Conservation (phyloP, 2,113 vertebrate species). For the Perca fluviatilis region DNA sequence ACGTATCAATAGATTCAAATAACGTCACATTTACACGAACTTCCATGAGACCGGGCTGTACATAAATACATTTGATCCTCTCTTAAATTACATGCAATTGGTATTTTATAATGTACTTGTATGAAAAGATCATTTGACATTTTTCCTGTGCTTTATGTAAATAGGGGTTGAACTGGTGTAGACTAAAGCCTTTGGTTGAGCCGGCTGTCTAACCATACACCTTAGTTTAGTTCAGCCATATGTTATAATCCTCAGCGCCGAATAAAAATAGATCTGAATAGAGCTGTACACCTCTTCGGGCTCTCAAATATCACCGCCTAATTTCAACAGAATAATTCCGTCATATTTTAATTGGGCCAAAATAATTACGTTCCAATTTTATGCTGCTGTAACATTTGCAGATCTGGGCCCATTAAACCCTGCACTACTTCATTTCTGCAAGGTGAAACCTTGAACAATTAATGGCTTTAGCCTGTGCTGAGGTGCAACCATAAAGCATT, state of each 20-base stretch:
- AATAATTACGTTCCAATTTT: conserved; percentile 68
- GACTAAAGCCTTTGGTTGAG: conserved; percentile 5
- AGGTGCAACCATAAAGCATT: conserved; percentile 60
- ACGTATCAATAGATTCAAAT: too few relatives aligned
- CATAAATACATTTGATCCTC: background rate
- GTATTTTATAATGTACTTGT: too few relatives aligned
- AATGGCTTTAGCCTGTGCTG: conserved; percentile 64
- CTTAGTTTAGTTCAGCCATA: conserved; percentile 25
- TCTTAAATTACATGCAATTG: background rate
- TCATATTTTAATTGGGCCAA: conserved; percentile 70
- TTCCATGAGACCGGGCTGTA: too few relatives aligned
- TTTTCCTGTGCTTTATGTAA: conserved; percentile 6
- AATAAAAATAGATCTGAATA: conserved; percentile 25
- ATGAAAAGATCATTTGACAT: background rate
- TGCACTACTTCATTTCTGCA: conserved; percentile 62
- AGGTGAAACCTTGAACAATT: conserved; percentile 75
- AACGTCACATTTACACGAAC: too few relatives aligned
- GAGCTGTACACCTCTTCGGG: conserved; percentile 30
- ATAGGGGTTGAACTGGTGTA: background rate
- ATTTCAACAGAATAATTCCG: conserved; percentile 67
- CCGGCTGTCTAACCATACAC: background rate
- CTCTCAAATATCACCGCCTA: conserved; percentile 50
- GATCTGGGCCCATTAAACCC: conserved; percentile 69
- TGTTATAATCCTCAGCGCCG: conserved; percentile 18
- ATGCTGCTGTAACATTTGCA: conserved; percentile 73